phyloP scores from a whole-genome alignment of 2,888 invertebrate genomes.

The Sceliomorpha sp. region DNA sequence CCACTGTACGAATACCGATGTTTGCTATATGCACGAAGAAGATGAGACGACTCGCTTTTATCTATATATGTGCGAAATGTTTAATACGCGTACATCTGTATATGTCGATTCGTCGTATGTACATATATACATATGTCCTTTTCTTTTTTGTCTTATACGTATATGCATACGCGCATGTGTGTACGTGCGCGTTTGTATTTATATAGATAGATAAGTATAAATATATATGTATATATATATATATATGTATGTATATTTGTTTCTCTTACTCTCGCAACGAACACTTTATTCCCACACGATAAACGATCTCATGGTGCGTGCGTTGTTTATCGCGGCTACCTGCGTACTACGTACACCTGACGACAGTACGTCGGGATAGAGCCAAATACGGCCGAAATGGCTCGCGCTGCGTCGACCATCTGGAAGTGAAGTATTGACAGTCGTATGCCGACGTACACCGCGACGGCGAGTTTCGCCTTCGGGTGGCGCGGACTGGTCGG shows the following conservation, averaged over 20 bases:
- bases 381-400: neutral
- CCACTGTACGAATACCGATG: conserved; percentile 6
- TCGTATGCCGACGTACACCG: conserved; percentile 38
- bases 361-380: conserved; percentile 2
- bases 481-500: conserved; percentile 2
- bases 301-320: conserved; percentile 1
- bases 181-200: neutral
- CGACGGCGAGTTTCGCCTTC: conserved; percentile 12
- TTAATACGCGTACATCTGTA: too few relatives aligned
- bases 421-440: conserved; percentile 31
- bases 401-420: conserved; percentile 21
- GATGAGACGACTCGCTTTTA: neutral
- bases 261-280: conserved; percentile 13
- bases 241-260: conserved; percentile 3
- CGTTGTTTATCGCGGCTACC: conserved; percentile 13
- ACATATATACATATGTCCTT: too few relatives aligned
- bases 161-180: too few relatives aligned
- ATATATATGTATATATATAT: neutral
- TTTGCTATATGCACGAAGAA: neutral
- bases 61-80: too few relatives aligned
- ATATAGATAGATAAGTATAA: neutral
- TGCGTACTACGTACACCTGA: conserved; percentile 9
- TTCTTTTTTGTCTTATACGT: too few relatives aligned
- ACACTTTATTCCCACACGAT: conserved; percentile 18
- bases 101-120: too few relatives aligned